Base-by-base conservation (phyloP, 1,140 invertebrate genomes). In the Brachionus calyciflorus region DNA sequence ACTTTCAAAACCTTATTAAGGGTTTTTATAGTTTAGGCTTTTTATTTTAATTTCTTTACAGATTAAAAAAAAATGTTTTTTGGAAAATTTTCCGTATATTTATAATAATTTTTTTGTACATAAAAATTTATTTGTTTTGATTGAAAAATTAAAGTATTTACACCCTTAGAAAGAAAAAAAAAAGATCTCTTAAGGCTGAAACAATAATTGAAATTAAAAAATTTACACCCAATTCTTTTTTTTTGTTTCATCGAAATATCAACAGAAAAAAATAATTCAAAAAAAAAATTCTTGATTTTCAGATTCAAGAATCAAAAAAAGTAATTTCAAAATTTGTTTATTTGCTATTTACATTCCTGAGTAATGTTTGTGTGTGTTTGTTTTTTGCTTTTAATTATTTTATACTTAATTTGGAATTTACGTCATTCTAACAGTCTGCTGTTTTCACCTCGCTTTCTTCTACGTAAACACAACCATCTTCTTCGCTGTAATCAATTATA, bases 1-100 rank as follows among this genome's bases (percentile, higher is more conserved):
- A n/a, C n/a, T n/a, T n/a, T n/a, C n/a, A 60, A 65, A 65, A 65
- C 60, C 60, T 65, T 65, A 10, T 65, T 37, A 65, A 44, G 33
- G 60, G 60, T 44, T 65, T 65, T 33, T 37, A 17, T 60, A 33
- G 2, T 17, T 21, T n/a, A 26, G n/a, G n/a, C n/a, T n/a, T n/a
- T n/a, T n/a, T n/a, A n/a, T n/a, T n/a, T n/a, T n/a, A n/a, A n/a
- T n/a, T n/a, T n/a, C n/a, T n/a, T 49, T 49, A n/a, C 17, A 49
- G 0, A 19, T 19, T n/a, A 53, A 53, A 53, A 53, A 24, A 53
- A 24, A 24, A 4, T 21, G 21, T 53, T 53, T 17, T 53, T 53
- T 53, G 6, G 26, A 26, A 60, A 60, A 60, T 19, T 37, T 37
- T 60, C 37, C 30, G 14, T 60, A 17, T 60, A 60, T 60, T 60